phyloP scores from a whole-genome alignment of 2,888 invertebrate species.

The Microplitis deprimator region DNA sequence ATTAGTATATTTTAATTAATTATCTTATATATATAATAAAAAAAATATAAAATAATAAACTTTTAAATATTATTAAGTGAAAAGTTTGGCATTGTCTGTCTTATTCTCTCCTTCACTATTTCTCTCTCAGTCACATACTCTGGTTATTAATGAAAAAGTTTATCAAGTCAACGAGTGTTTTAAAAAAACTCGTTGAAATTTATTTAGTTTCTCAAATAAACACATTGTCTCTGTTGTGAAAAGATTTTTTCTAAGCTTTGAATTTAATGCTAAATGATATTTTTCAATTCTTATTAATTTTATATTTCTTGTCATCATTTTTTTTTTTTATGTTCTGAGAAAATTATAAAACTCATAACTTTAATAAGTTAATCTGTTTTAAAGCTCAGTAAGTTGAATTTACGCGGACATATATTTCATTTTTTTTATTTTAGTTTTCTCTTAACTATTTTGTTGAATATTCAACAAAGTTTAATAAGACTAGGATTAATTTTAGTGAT shows the following conservation, averaged over 20 bases:
- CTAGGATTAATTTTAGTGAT: not conserved
- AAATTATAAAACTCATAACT: not conserved
- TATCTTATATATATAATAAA: constrained; percentile 21
- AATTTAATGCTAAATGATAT: constrained; percentile 25
- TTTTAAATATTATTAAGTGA: constrained; percentile 5
- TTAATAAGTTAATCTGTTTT: not conserved
- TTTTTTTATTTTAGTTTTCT: not conserved
- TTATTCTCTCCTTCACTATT: not conserved
- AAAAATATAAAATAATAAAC: not conserved
- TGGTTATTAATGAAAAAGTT: constrained; percentile 29
- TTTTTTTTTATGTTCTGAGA: not conserved
- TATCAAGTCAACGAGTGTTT: constrained; percentile 16
- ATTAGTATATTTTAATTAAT: constrained; percentile 18
- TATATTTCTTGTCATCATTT: too few species aligned
- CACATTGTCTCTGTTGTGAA: constrained; percentile 29
- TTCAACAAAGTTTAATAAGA: constrained; percentile 24
- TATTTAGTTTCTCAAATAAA: constrained; percentile 35
- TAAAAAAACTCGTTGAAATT: constrained; percentile 19
- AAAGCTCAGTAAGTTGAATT: not conserved
- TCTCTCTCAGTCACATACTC: not conserved
- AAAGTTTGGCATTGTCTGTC: constrained; percentile 16
- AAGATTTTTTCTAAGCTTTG: constrained; percentile 11
- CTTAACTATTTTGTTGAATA: not conserved
- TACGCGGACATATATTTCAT: not conserved
- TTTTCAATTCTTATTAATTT: not conserved